Percentiles rank a stretch among this genome's conserved stretches.
These are phyloP conservation scores for Petrolisthes manimaculis DNA, from an alignment of 2,888 invertebrate species.

Conservation along the genomic window DNA sequence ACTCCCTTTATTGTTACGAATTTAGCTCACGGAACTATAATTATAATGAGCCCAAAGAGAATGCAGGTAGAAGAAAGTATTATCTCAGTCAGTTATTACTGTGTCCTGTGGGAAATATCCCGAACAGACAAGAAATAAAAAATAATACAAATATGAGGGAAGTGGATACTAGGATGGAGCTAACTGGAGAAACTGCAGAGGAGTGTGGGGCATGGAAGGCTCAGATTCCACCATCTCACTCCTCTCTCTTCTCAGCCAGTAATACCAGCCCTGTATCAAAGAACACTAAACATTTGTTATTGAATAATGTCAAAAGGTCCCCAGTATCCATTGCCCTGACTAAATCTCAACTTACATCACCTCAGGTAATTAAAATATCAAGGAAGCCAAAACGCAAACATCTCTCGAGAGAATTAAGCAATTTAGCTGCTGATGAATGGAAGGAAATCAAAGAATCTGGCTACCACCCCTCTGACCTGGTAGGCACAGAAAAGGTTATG, in stretches of 20 bases:
- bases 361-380: neutral
- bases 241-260: neutral
- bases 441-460: slow-evolving; percentile 39
- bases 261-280: neutral
- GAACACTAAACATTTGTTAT: neutral
- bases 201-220: slow-evolving; percentile 24
- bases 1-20: neutral
- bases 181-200: slow-evolving; percentile 39
- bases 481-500: slow-evolving; percentile 26
- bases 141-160: too few relatives aligned
- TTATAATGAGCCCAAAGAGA: neutral
- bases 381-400: neutral
- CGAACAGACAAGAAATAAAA: too few relatives aligned
- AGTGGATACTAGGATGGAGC: neutral
- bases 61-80: neutral
- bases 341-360: neutral
- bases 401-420: slow-evolving; percentile 8
- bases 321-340: neutral
- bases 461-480: slow-evolving; percentile 47
- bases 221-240: slow-evolving; percentile 13
- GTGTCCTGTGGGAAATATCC: neutral
- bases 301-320: neutral
- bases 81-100: neutral
- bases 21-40: neutral
- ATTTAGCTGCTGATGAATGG: slow-evolving; percentile 29